Evolutionary conservation across 2,888 invertebrate species (phyloP).

Genomic region (Drosophila lutescens): DNA sequence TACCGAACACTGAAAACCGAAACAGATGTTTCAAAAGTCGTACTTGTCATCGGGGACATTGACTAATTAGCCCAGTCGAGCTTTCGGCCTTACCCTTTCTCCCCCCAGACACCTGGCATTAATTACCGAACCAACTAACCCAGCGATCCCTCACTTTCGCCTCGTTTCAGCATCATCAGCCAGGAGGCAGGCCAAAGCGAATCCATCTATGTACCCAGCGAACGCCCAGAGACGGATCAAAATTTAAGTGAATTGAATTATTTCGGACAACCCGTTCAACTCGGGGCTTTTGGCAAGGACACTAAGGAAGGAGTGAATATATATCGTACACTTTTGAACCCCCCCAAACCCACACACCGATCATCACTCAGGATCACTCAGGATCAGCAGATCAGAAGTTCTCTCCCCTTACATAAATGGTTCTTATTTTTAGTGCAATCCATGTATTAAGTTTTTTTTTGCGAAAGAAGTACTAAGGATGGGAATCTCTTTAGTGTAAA

Average conservation of each 20-base stretch:
- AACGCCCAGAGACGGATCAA: conserved; percentile 72
- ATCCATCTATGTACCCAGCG: conserved; percentile 28
- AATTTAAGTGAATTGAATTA: conserved; percentile 65
- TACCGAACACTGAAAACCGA: neutral
- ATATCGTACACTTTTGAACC: too few species aligned
- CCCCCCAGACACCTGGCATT: conserved; percentile 44
- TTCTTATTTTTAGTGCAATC: conserved; percentile 1
- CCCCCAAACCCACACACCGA: neutral
- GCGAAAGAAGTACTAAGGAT: neutral
- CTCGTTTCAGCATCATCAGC: conserved; percentile 21
- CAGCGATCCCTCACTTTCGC: neutral
- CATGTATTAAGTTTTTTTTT: neutral
- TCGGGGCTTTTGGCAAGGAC: neutral
- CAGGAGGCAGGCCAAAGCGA: conserved; percentile 22
- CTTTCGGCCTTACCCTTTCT: conserved; percentile 13
- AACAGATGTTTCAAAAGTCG: conserved; percentile 12
- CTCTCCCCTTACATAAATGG: too few species aligned
- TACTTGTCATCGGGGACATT: conserved; percentile 28
- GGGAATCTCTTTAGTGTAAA: conserved; percentile 3
- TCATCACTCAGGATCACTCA: neutral
- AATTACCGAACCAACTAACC: conserved; percentile 35
- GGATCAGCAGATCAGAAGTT: too few species aligned
- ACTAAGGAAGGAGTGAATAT: neutral
- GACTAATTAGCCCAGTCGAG: conserved; percentile 34
- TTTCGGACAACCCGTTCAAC: conserved; percentile 56